Base-by-base conservation (phyloP, 2,888 invertebrate genomes). In the Taphrorychus bicolor region DNA sequence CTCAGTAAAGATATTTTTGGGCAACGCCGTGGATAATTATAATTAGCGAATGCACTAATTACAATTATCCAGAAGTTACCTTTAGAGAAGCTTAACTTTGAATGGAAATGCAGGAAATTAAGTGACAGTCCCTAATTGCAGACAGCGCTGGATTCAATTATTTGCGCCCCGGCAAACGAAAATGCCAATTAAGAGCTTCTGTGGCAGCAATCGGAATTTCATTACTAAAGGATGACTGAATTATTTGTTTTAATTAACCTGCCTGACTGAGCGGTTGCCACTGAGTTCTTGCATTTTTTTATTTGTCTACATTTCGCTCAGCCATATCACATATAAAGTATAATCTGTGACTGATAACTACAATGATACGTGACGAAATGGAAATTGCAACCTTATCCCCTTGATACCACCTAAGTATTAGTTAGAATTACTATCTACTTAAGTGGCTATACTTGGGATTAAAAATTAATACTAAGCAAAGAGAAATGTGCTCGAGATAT, bases 161-260 rank as follows among this genome's bases (percentile, higher is more conserved):
- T n/a, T 14, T 48, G 3, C 0, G 16, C 9, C n/a, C n/a, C 16
- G 22, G 19, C 3, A 11, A 21, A 52, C 7, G 52, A 52, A 54
- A 32, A 5, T 32, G 16, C 22, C 32, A 32, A 32, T 32, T 54
- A 24, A 32, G 5, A 32, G 5, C 16, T 19, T 48, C 19, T 48
- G 48, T 14, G 48, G 48, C 11, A 19, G 1, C n/a, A 54, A 32
- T 23, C 5, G 23, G 21, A 54, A 54, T 54, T 54, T 54, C 5
- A 23, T 24, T 54, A 54, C 16, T 11, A 4, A 14, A 5, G 9
- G 32, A 32, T 18, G 54, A 17, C 16, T 17, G 16, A 21, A 18
- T 24, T 54, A 16, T 54, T 54, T 54, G 3, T 54, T 54, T 54
- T 52, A 5, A 54, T 54, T 54, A 54, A 22, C 18, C 21, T 5